phyloP scores from a whole-genome alignment of 1,140 invertebrate species.

The Dendrolimus kikuchii region DNA sequence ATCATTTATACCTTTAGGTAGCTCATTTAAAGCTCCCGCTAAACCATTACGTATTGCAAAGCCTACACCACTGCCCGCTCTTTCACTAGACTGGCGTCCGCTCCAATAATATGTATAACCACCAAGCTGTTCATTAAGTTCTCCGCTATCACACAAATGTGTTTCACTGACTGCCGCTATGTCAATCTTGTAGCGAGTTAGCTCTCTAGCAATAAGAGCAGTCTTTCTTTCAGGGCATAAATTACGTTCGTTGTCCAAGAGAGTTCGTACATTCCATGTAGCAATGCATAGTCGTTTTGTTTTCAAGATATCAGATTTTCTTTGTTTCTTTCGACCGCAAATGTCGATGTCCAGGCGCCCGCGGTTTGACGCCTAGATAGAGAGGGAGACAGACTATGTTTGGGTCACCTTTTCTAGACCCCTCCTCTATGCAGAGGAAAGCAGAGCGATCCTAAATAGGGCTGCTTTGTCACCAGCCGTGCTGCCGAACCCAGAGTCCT shows the following conservation, averaged over 20 bases:
- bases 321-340: slow-evolving; percentile 14
- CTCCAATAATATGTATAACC: slow-evolving; percentile 21
- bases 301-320: too few relatives aligned
- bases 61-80: slow-evolving; percentile 14
- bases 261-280: slow-evolving; percentile 20
- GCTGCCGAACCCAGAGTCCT: slow-evolving; percentile 13
- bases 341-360: slow-evolving; percentile 10
- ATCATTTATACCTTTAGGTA: slow-evolving; percentile 13
- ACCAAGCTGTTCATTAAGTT: slow-evolving; percentile 13
- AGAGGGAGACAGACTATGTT: slow-evolving; percentile 16
- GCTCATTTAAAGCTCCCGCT: slow-evolving; percentile 7
- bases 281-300: neutral
- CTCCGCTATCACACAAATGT: slow-evolving; percentile 14
- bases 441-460: slow-evolving; percentile 19
- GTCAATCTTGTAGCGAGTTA: slow-evolving; percentile 18
- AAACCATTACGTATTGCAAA: slow-evolving; percentile 16
- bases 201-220: slow-evolving; percentile 18
- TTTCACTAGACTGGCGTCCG: slow-evolving; percentile 7
- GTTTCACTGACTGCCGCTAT: slow-evolving; percentile 24
- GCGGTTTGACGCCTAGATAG: slow-evolving; percentile 13
- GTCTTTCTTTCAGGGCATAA: slow-evolving; percentile 22
- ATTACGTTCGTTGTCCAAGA: slow-evolving; percentile 12
- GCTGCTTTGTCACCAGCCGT: slow-evolving; percentile 4
- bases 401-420: slow-evolving; percentile 28
- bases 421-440: slow-evolving; percentile 19